Evolutionary conservation across 2,888 invertebrate genomes (phyloP), one percentile per base, ranked within the genome.

Genomic region (Rhamnusium bicolor): DNA sequence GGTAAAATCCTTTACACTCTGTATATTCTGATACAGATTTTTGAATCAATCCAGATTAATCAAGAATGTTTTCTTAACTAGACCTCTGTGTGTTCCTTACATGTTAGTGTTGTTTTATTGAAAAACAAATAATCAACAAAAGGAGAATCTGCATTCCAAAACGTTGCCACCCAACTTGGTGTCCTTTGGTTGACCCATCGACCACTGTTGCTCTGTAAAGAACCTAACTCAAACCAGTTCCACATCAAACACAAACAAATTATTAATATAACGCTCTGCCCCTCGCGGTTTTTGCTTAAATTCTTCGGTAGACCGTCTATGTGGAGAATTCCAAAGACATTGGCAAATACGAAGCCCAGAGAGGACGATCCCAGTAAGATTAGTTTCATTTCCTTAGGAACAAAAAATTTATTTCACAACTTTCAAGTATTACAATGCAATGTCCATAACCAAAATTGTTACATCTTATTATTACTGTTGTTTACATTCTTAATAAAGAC

Each of bases 241-340:
- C 32, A 58, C 32, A 32, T 32, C 58, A 29, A 27, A 54, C 16
- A 58, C 58, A 58, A 58, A 58, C 32, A 58, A 58, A 58, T 58
- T 58, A 58, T 58, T 32, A 58, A 58, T 56, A 27, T 58, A 7
- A 5, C 27, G 8, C 29, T 29, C 8, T 32, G 12, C 54, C 32
- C 58, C 18, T 58, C 14, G 14, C 58, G 18, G 58, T 32, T 58
- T 58, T 58, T 58, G 32, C 10, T 29, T 58, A 32, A 18, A 32
- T 58, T 29, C 58, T 58, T 6, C 58, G 58, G 32, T 6, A 24
- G 3, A 24, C 3, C 24, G 24, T 2, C 32, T 58, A 14, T 18
- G 18, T n/a, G 12, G 58, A 56, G 29, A 58, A 58, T 29, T n/a
- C 27, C 32, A 54, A n/a, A 27, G 54, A 54, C 54, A 27, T 54